Conservation (phyloP, 2,888 invertebrate genomes). For the Sphaerophoria taeniata region DNA sequence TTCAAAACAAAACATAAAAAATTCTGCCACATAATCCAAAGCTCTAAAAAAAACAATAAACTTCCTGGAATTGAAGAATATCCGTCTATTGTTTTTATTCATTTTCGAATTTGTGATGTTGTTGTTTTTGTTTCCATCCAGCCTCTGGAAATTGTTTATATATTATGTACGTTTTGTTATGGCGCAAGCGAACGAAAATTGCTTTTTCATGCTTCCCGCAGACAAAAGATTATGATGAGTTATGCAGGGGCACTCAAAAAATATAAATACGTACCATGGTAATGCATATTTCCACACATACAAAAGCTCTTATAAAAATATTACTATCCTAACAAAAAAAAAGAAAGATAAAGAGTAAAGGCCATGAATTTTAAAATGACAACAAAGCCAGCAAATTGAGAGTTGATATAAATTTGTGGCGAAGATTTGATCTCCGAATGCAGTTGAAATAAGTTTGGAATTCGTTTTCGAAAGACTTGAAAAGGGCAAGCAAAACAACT, state of each 20-base stretch:
- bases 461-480: background rate
- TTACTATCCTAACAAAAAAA: background rate
- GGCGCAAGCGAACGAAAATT: conserved; percentile 22
- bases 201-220: conserved; percentile 25
- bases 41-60: conserved; percentile 1
- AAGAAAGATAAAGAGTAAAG: background rate
- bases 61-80: conserved; percentile 3
- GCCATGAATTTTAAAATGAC: conserved; percentile 4
- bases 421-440: background rate
- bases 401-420: background rate
- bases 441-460: background rate
- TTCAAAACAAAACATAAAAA: too few relatives aligned
- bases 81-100: conserved; percentile 6
- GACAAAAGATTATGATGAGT: conserved; percentile 40
- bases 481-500: background rate
- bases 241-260: conserved; percentile 21
- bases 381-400: background rate
- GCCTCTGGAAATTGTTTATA: background rate
- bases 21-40: background rate
- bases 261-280: too few relatives aligned
- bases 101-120: background rate
- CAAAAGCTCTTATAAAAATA: background rate
- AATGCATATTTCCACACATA: background rate
- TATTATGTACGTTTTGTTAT: background rate
- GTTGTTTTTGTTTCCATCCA: background rate